phyloP scores from a whole-genome alignment of 2,797 vertebrate species.

The Urophycis tenuis region DNA sequence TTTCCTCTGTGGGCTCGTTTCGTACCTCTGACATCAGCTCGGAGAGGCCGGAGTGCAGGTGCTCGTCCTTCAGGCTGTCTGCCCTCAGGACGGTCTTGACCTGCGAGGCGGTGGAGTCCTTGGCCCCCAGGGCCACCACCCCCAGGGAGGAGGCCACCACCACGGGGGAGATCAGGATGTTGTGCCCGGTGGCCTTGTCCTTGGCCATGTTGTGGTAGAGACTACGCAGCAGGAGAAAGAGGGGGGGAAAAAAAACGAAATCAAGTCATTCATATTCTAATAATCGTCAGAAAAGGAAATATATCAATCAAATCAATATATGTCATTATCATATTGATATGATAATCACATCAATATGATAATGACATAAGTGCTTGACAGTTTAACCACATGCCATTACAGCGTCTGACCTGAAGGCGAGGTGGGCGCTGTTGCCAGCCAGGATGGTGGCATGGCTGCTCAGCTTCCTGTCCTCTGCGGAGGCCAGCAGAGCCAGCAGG shows the following conservation, averaged over 20 bases:
- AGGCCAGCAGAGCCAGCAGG: conserved; percentile 61
- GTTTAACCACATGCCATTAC: not conserved
- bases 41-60: conserved; percentile 81
- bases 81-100: conserved; percentile 86
- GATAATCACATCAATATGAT: not conserved
- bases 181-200: conserved; percentile 80
- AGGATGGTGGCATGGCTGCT: conserved; percentile 78
- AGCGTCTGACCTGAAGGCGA: conserved; percentile 76
- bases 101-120: conserved; percentile 82
- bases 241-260: not conserved
- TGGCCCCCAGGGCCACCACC: conserved; percentile 84
- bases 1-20: not conserved
- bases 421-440: conserved; percentile 82
- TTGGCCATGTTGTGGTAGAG: conserved; percentile 92
- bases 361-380: not conserved
- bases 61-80: conserved; percentile 81
- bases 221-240: conserved; percentile 45
- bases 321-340: too few species aligned
- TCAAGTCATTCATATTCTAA: not conserved
- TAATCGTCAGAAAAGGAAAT: not conserved
- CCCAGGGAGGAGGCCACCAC: conserved; percentile 94
- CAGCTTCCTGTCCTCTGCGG: conserved; percentile 72
- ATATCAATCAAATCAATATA: too few species aligned
- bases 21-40: conserved; percentile 80
- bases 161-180: conserved; percentile 90